Percentiles rank a stretch among this genome's conserved stretches.
Conservation (phyloP, 1,140 invertebrate species). For the Solenopsis fugax region DNA sequence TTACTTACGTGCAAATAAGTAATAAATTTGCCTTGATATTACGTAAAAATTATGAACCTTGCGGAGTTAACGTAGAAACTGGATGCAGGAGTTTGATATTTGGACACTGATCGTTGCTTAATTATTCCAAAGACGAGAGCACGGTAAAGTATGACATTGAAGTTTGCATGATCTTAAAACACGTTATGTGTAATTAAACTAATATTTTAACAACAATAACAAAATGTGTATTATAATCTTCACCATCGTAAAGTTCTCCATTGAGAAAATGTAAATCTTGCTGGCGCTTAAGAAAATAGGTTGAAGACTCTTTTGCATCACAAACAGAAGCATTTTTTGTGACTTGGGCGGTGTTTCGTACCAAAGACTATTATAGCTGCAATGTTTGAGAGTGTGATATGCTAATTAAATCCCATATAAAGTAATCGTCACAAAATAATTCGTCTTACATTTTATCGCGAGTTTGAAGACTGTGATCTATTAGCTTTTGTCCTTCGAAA, state of each 20-base stretch:
- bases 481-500: conserved; percentile 70
- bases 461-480: conserved; percentile 67
- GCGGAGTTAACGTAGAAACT: not conserved
- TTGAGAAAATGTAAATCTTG: conserved; percentile 36
- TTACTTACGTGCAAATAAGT: not conserved
- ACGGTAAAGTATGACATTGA: conserved; percentile 49
- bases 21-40: conserved; percentile 1
- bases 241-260: conserved; percentile 43
- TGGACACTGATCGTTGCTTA: not conserved
- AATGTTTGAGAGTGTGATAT: not conserved
- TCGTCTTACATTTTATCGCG: conserved; percentile 58
- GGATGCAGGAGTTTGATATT: no score
- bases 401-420: not conserved
- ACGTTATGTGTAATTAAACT: no score
- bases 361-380: conserved; percentile 42
- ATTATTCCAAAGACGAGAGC: conserved; percentile 30
- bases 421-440: not conserved
- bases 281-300: conserved; percentile 37
- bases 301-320: conserved; percentile 34
- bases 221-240: not conserved
- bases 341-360: conserved; percentile 15
- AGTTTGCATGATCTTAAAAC: conserved; percentile 50
- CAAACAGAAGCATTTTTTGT: conserved; percentile 20
- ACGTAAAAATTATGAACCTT: conserved; percentile 11
- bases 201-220: no score